Percentiles rank a stretch among this genome's conserved stretches.
Evolutionary conservation across 2,797 vertebrate genomes (phyloP).

Genomic region (Danio choprae): DNA sequence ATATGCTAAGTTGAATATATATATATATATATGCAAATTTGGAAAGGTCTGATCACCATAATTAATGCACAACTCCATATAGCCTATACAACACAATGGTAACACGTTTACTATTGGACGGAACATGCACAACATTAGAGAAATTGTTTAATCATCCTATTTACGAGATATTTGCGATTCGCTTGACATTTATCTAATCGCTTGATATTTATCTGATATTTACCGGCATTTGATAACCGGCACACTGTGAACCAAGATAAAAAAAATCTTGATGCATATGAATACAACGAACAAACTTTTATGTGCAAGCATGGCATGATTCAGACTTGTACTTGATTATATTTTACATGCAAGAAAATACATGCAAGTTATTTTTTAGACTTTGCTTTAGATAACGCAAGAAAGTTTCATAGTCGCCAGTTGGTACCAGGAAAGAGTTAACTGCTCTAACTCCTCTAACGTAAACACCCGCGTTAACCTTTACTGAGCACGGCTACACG

Average conservation of each 20-base stretch:
- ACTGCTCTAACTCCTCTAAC: conserved; percentile 54
- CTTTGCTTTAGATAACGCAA: too few species aligned
- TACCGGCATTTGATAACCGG: not conserved
- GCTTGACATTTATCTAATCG: not conserved
- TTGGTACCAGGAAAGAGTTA: conserved; percentile 68
- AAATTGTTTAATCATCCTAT: not conserved
- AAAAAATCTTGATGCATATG: not conserved
- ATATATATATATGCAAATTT: not conserved
- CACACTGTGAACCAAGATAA: not conserved
- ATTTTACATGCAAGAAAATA: conserved; percentile 12
- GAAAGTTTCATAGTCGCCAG: conserved; percentile 16
- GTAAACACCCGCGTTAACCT: conserved; percentile 77
- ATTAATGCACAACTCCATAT: not conserved
- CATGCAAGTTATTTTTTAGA: too few species aligned
- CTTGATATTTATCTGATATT: not conserved
- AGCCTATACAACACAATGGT: not conserved
- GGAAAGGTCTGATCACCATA: not conserved
- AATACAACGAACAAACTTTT: not conserved
- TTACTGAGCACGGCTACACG: conserved; percentile 77
- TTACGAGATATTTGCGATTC: not conserved
- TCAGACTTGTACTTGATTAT: not conserved
- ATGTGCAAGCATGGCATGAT: not conserved
- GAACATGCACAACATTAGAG: not conserved
- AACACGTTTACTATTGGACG: not conserved
- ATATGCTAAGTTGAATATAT: not conserved